Evolutionary conservation across 1,140 invertebrate genomes (phyloP).

Genomic region (Nasonia longicornis): DNA sequence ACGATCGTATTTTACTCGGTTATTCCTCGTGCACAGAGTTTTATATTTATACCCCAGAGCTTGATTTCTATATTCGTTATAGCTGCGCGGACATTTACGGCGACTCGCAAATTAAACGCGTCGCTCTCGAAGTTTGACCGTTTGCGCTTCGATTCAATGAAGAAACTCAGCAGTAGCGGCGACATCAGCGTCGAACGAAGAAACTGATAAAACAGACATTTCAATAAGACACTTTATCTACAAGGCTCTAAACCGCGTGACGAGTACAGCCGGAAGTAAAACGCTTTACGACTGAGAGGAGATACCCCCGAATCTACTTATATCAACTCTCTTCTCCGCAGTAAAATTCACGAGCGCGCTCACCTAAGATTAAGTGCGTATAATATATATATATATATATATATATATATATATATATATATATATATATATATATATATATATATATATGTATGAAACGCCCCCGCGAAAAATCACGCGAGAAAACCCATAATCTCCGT

Average conservation of each 20-base stretch:
- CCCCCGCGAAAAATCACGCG: background rate
- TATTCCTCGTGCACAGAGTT: background rate
- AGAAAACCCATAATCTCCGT: background rate
- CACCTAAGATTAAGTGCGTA: background rate
- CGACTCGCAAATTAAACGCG: no score
- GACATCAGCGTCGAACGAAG: background rate
- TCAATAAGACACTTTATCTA: constrained; percentile 1
- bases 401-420: no score
- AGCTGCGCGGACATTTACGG: no score
- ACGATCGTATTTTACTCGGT: background rate
- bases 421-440: no score
- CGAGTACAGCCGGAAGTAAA: background rate
- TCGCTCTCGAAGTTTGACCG: background rate
- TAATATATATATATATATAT: no score
- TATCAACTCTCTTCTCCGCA: background rate
- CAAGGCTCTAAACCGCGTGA: background rate
- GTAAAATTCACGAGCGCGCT: background rate
- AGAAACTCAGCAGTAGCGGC: no score
- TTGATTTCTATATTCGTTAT: background rate
- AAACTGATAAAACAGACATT: constrained; percentile 1
- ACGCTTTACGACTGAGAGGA: background rate
- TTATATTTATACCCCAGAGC: background rate
- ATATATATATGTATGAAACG: no score
- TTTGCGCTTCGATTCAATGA: background rate
- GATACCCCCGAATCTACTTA: background rate